Base-by-base conservation (phyloP, 35 echinoderm and acorn worm species). In the Patiria miniata region DNA sequence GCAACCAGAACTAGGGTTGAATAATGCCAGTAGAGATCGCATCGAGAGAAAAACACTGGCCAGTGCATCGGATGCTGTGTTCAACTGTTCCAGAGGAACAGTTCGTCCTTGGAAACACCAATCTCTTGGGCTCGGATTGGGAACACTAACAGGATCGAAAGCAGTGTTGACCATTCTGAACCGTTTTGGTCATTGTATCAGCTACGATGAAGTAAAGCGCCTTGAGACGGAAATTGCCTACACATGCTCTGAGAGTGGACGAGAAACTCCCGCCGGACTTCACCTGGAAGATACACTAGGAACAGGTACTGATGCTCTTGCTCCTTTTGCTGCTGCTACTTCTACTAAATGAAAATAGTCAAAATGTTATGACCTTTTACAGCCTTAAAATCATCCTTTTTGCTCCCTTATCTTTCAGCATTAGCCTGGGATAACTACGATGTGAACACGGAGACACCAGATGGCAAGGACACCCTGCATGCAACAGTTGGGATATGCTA, bases 401-500 rank as follows among this genome's bases (percentile, higher is more conserved):
- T 6, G n/a, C n/a, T n/a, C n/a, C n/a, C 12, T 47, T 47, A 6
- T 47, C 4, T 47, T 47, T 47, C 42, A 47, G 42, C 4, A 47
- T 6, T 12, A 47, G 42, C n/a, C 42, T 91, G 93, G 93, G 93
- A 95, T 36, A 95, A 95, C 61, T 95, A 84, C 53, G 86, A 91
- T 38, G 89, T 91, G n/a, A 91, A 95, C 42, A 85, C 81, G 57
- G 93, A 95, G 23, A 91, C 93, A 36, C 36, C 85, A 26, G 89
- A 88, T 88, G 93, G 89, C 29, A 91, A 89, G 73, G 80, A 88
- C 37, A 91, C 89, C 8, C 68, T 95, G 15, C 93, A 90, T 85
- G 89, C 79, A 37, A 95, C 93, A 39, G 93, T 91, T 82, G 89
- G 93, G 8, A 95, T 95, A 51, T 91, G 89, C 34, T 95, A 95